phyloP scores from a whole-genome alignment of 2,113 vertebrate genomes.

The Struthio camelus region DNA sequence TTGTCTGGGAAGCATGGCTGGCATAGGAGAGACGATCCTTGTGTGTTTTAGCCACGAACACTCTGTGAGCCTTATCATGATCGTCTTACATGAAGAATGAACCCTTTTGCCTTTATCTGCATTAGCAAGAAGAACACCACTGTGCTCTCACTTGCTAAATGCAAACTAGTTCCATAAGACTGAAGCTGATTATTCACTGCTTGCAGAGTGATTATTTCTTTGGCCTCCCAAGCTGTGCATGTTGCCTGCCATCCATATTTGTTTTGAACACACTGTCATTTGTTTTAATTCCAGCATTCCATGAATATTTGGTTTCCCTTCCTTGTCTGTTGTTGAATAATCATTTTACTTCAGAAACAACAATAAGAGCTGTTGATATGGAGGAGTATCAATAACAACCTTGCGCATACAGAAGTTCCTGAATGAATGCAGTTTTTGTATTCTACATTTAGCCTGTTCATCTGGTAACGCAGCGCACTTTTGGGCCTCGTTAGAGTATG shows the following conservation, averaged over 20 bases:
- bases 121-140: neutral
- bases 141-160: neutral
- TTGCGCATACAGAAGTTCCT: neutral
- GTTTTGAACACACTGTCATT: neutral
- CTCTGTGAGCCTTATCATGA: neutral
- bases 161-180: neutral
- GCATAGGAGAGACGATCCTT: neutral
- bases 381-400: neutral
- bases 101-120: neutral
- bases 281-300: neutral
- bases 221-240: accelerated
- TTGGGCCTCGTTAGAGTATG: neutral
- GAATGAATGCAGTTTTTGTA: neutral
- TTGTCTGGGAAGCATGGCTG: neutral
- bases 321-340: neutral
- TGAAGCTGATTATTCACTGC: neutral
- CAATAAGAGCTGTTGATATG: neutral
- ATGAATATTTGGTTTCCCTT: neutral
- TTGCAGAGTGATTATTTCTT: neutral
- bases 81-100: neutral
- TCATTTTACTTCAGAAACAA: neutral
- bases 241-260: neutral
- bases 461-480: accelerated
- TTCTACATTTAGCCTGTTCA: neutral
- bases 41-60: neutral